phyloP scores from a whole-genome alignment of 2,888 invertebrate species.

The Oligia strigilis region DNA sequence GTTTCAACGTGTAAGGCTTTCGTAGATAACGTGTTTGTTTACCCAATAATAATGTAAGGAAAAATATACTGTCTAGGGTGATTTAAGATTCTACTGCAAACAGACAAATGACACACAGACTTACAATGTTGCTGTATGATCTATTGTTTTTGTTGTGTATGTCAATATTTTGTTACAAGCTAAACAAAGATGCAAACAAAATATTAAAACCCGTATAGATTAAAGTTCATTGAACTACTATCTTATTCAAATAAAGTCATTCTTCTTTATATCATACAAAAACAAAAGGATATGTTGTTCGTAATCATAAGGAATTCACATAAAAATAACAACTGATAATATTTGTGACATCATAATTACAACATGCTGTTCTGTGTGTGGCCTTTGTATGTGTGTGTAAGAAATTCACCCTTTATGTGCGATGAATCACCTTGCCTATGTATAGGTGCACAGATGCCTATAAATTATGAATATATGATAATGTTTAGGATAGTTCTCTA shows the following conservation, averaged over 20 bases:
- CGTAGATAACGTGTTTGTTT: background rate
- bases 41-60: conserved; percentile 6
- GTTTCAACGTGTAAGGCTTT: background rate
- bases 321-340: conserved; percentile 39
- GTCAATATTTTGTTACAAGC: background rate
- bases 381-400: conserved; percentile 18
- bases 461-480: conserved; percentile 21
- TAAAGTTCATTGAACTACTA: background rate
- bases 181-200: background rate
- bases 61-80: conserved; percentile 12
- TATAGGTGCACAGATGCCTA: conserved; percentile 44
- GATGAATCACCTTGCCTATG: conserved; percentile 31
- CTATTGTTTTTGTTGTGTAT: background rate
- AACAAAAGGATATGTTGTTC: conserved; percentile 20
- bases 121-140: background rate
- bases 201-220: background rate
- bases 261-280: conserved; percentile 13
- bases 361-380: background rate
- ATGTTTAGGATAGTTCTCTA: conserved; percentile 22
- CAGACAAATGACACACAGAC: conserved; percentile 7
- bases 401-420: background rate
- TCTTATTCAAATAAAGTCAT: conserved; percentile 33
- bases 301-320: conserved; percentile 12
- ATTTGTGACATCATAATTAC: conserved; percentile 36
- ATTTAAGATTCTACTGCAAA: conserved; percentile 34